Percentiles rank a stretch among this genome's conserved stretches.
Conservation (phyloP, 2,797 vertebrate species). For the Petrocephalus schoutedeni region DNA sequence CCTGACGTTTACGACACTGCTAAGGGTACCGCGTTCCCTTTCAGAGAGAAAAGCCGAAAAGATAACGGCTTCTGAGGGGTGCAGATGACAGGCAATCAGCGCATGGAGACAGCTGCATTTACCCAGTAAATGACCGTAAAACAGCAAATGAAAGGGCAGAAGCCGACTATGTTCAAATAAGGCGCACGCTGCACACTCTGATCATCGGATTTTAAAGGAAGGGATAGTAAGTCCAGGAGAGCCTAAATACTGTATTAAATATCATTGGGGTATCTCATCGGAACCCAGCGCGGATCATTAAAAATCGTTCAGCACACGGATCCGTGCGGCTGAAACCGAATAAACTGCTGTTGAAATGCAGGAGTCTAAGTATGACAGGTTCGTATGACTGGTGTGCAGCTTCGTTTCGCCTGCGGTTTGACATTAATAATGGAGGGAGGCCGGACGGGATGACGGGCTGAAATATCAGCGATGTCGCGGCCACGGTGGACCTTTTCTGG, state of each 20-base stretch:
- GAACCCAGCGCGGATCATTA: constrained; percentile 60
- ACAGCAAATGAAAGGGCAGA: background rate
- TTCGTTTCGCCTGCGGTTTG: constrained; percentile 56
- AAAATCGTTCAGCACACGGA: constrained; percentile 63
- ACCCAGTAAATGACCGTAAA: background rate
- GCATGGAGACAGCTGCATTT: background rate
- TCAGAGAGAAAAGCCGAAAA: background rate
- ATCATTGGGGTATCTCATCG: constrained; percentile 61
- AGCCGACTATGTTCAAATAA: background rate
- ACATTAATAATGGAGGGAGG: constrained; percentile 67
- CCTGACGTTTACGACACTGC: background rate
- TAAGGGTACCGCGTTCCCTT: background rate
- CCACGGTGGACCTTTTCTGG: constrained; percentile 39
- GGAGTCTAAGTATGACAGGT: constrained; percentile 67
- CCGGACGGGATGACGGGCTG: constrained; percentile 47
- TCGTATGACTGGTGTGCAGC: constrained; percentile 52
- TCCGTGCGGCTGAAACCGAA: constrained; percentile 69
- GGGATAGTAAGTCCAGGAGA: constrained; percentile 6
- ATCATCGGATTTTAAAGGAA: constrained; percentile 19
- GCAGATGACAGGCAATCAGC: background rate
- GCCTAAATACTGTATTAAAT: constrained; percentile 53
- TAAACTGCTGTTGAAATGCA: constrained; percentile 67
- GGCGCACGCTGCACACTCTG: background rate
- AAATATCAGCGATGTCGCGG: constrained; percentile 59
- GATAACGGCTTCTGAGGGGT: background rate